Percentiles rank a stretch among this genome's conserved stretches.
These are phyloP conservation scores for Chiridota heheva DNA, from an alignment of 35 echinoderm and acorn worm species.

Conservation along the genomic window DNA sequence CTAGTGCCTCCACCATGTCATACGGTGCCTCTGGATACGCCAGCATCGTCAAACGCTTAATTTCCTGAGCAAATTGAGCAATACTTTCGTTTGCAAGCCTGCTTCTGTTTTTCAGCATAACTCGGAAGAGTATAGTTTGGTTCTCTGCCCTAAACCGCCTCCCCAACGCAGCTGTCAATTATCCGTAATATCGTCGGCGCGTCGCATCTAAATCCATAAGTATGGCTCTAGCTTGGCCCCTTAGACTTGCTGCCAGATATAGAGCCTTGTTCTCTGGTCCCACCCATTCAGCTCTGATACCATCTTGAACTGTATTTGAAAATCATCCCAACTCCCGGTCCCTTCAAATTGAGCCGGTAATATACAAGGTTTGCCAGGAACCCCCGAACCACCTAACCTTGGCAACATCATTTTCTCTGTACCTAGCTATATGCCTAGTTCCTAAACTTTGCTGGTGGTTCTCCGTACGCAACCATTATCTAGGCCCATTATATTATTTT, in stretches of 20 bases:
- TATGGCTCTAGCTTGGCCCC: constrained; percentile 28
- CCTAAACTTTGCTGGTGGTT: too few relatives aligned
- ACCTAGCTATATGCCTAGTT: too few relatives aligned
- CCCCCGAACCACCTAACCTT: too few relatives aligned
- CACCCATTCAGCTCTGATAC: constrained; percentile 49
- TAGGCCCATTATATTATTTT: too few relatives aligned
- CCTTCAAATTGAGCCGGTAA: constrained; percentile 40
- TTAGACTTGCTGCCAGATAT: constrained; percentile 44
- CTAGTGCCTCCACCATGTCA: too few relatives aligned
- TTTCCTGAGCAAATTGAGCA: too few relatives aligned
- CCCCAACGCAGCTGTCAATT: constrained; percentile 3
- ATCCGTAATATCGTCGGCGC: constrained; percentile 9
- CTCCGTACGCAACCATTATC: too few relatives aligned
- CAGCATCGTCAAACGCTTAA: too few relatives aligned
- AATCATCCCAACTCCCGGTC: constrained; percentile 42
- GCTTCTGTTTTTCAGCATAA: neutral
- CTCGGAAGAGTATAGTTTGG: constrained; percentile 18
- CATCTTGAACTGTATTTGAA: constrained; percentile 46
- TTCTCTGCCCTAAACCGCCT: constrained; percentile 36
- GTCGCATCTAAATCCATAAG: constrained; percentile 32
- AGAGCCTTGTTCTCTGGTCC: constrained; percentile 18
- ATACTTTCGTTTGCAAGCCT: too few relatives aligned
- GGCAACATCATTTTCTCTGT: too few relatives aligned
- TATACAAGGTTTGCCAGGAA: neutral
- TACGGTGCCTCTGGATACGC: too few relatives aligned